A percentile compares a stretch with the other conserved stretches of the same genome.
These are phyloP conservation scores for Xiphias gladius DNA, from an alignment of 2,113 vertebrate genomes.

Conservation along the genomic window DNA sequence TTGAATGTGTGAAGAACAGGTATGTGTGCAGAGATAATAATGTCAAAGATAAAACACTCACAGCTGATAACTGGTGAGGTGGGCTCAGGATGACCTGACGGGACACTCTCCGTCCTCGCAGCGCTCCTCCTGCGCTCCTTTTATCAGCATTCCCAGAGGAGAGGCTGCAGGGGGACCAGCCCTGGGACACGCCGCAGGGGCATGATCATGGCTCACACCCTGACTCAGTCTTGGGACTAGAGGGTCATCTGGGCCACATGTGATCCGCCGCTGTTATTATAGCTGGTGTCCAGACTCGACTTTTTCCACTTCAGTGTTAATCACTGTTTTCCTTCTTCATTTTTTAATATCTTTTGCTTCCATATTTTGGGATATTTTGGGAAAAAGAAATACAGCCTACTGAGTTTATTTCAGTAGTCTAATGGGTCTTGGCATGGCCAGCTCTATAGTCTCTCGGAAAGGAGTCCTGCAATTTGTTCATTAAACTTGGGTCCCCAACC, in stretches of 20 bases:
- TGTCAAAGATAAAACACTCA: slow-evolving; percentile 67
- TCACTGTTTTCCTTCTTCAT: slow-evolving; percentile 35
- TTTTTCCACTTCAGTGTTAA: slow-evolving; percentile 60
- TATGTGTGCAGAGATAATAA: slow-evolving; percentile 14
- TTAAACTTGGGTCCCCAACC: neutral
- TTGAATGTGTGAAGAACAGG: neutral
- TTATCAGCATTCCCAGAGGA: slow-evolving; percentile 59
- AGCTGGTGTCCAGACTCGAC: slow-evolving; percentile 58
- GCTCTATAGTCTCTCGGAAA: neutral
- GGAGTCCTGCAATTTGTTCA: neutral
- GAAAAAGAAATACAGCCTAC: neutral
- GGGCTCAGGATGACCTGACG: slow-evolving; percentile 12
- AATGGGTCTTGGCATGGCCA: neutral
- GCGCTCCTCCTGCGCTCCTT: slow-evolving; percentile 31
- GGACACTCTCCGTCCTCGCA: slow-evolving; percentile 14
- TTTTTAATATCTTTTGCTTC: slow-evolving; percentile 5
- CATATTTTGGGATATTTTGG: neutral
- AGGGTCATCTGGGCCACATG: slow-evolving; percentile 55
- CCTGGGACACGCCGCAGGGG: slow-evolving; percentile 12
- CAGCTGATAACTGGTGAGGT: slow-evolving; percentile 47
- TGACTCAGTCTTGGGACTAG: slow-evolving; percentile 66
- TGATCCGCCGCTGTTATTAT: slow-evolving; percentile 63
- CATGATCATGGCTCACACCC: slow-evolving; percentile 73
- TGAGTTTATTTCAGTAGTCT: slow-evolving; percentile 2
- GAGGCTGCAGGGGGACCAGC: slow-evolving; percentile 21